A percentile compares a stretch with the other conserved stretches of the same genome.
phyloP scores from a whole-genome alignment of 2,113 vertebrate genomes.

The Pyxicephalus adspersus region DNA sequence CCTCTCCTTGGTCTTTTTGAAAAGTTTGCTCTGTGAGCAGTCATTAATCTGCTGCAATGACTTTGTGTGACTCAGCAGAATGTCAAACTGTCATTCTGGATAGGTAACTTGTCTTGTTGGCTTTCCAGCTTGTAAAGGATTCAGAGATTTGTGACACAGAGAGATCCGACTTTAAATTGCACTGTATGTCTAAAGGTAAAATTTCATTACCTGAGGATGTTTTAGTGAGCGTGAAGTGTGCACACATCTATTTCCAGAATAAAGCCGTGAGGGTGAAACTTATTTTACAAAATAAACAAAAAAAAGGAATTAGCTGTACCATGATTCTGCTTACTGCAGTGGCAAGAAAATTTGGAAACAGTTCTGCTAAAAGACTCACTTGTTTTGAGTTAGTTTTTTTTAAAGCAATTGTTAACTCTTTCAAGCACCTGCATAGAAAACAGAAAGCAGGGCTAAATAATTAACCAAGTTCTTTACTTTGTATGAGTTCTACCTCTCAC shows the following conservation, averaged over 20 bases:
- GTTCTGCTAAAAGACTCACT: slow-evolving; percentile 14
- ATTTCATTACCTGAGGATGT: slow-evolving; percentile 47
- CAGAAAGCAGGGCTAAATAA: not conserved
- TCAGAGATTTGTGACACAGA: slow-evolving; percentile 58
- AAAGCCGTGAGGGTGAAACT: slow-evolving; percentile 19
- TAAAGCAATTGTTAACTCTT: too few relatives aligned
- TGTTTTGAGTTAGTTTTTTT: not conserved
- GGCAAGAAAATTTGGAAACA: not conserved
- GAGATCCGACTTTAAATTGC: slow-evolving; percentile 52
- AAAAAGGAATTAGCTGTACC: slow-evolving; percentile 33
- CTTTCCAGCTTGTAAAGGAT: slow-evolving; percentile 40
- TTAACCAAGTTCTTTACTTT: too few relatives aligned
- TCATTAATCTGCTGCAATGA: not conserved
- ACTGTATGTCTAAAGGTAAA: slow-evolving; percentile 51
- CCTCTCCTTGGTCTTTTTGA: slow-evolving; percentile 42
- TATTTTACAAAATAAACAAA: slow-evolving; percentile 38
- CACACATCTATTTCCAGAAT: slow-evolving; percentile 45
- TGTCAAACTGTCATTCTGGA: slow-evolving; percentile 25
- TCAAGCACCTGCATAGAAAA: not conserved
- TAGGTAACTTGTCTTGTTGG: slow-evolving; percentile 49
- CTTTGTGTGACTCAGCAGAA: slow-evolving; percentile 22
- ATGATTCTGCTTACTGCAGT: slow-evolving; percentile 30
- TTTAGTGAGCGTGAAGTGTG: slow-evolving; percentile 45
- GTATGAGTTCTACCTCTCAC: too few relatives aligned
- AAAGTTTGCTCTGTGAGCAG: slow-evolving; percentile 41